These are phyloP conservation scores for Dorcus parallelipipedus DNA, from an alignment of 2,888 invertebrate genomes.

Conservation along the genomic window DNA sequence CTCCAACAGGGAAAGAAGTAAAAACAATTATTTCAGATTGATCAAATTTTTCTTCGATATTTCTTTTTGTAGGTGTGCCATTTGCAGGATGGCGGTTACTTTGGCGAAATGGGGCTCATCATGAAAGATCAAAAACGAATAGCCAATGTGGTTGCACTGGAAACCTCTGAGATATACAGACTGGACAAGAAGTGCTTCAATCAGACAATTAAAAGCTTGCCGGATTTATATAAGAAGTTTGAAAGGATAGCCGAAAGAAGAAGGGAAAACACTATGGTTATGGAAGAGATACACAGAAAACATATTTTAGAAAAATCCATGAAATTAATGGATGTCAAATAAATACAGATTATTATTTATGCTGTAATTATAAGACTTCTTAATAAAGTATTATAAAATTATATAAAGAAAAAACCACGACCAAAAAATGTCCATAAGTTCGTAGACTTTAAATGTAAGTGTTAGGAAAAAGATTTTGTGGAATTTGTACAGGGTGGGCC, in stretches of 20 bases:
- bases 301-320: slow-evolving; percentile 16
- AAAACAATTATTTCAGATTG: not conserved
- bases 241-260: slow-evolving; percentile 13
- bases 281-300: slow-evolving; percentile 18
- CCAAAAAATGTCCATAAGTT: no score
- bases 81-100: slow-evolving; percentile 60
- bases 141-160: slow-evolving; percentile 59
- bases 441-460: no score
- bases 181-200: slow-evolving; percentile 44
- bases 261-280: slow-evolving; percentile 14
- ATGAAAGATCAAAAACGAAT: slow-evolving; percentile 55
- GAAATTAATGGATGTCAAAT: slow-evolving; percentile 5
- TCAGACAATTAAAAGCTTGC: slow-evolving; percentile 1
- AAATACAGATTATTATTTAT: not conserved
- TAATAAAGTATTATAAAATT: no score
- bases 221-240: slow-evolving; percentile 14
- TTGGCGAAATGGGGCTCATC: slow-evolving; percentile 61
- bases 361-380: no score
- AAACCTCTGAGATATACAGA: slow-evolving; percentile 60
- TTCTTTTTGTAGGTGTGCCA: slow-evolving; percentile 45
- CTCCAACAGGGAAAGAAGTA: slow-evolving; percentile 60
- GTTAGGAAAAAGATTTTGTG: no score
- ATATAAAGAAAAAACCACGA: no score
- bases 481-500: no score
- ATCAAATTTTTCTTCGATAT: slow-evolving; percentile 1